Conservation (phyloP, 2,113 vertebrate genomes). For the Chloropsis cyanopogon region DNA sequence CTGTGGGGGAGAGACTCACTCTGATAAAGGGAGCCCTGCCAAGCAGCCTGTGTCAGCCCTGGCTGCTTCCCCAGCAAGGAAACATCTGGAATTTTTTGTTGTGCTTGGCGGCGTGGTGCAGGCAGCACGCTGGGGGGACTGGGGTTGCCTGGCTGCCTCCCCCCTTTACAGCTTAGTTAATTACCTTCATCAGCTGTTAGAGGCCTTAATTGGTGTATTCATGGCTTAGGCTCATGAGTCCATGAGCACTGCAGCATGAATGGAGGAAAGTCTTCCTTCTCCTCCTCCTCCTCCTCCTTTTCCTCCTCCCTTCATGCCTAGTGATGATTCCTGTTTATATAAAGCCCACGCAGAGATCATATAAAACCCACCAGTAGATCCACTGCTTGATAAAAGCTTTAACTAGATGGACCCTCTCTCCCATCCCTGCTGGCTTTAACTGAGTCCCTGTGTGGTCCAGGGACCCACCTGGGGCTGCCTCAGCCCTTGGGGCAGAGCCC, state of each 20-base stretch:
- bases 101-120: accelerated
- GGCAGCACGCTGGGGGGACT: accelerated
- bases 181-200: neutral
- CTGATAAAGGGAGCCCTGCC: neutral
- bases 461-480: neutral
- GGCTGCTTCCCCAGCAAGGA: neutral
- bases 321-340: neutral
- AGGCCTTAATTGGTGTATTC: neutral
- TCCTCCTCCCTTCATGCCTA: neutral
- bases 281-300: neutral
- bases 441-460: neutral
- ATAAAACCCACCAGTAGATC: neutral
- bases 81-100: conserved; percentile 25
- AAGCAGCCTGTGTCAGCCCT: accelerated
- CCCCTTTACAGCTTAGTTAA: neutral
- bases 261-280: accelerated
- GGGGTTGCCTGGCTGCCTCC: neutral
- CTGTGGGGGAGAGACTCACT: neutral
- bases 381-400: neutral
- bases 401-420: neutral
- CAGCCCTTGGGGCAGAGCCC: neutral
- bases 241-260: neutral
- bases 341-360: neutral
- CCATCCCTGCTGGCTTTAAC: neutral
- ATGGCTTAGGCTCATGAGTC: neutral